A percentile compares a stretch with the other conserved stretches of the same genome.
Evolutionary conservation across 2,888 invertebrate genomes (phyloP).

Genomic region (Callinectes sapidus): DNA sequence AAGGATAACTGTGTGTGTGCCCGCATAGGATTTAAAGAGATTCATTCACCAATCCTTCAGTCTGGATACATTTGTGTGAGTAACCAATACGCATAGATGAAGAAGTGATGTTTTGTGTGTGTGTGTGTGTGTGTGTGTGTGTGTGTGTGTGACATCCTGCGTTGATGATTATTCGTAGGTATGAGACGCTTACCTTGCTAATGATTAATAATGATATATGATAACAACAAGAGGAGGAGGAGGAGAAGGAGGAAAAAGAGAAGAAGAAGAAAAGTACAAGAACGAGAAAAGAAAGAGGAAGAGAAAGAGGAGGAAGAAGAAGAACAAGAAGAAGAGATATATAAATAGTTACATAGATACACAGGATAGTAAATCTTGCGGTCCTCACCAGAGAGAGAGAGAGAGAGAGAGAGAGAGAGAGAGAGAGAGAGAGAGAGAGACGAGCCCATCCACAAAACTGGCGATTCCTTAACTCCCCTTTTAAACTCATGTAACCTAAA

Average conservation of each 20-base stretch:
- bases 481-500: neutral
- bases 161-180: neutral
- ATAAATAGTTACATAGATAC: too few species aligned
- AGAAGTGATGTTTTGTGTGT: too few species aligned
- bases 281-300: neutral
- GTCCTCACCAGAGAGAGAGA: neutral
- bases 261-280: neutral
- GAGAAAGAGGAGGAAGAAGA: neutral
- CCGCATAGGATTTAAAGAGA: neutral
- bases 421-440: constrained; percentile 13
- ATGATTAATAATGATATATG: too few species aligned
- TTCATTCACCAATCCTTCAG: neutral
- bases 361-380: too few species aligned
- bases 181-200: neutral
- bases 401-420: neutral
- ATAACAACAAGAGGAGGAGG: neutral
- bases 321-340: neutral
- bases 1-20: neutral
- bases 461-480: constrained; percentile 19
- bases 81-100: neutral
- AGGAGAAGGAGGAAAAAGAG: too few species aligned
- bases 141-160: neutral
- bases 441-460: neutral
- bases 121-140: too few species aligned
- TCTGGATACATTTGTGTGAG: neutral